phyloP scores from a whole-genome alignment of 2,797 vertebrate species.

The Acanthurus leucopareius region DNA sequence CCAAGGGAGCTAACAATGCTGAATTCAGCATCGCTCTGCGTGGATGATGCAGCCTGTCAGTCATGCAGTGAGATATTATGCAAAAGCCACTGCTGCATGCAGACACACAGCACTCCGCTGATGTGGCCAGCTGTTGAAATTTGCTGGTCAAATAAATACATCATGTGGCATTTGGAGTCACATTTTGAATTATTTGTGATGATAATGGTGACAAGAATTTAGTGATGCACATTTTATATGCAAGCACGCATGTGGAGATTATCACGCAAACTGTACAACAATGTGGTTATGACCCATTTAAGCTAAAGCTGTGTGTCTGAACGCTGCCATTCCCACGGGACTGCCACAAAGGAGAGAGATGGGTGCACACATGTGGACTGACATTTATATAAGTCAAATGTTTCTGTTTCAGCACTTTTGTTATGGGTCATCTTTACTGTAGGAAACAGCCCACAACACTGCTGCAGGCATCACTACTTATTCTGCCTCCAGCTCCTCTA shows the following conservation, averaged over 20 bases:
- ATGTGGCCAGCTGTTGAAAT: slow-evolving; percentile 44
- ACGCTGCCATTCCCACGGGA: slow-evolving; percentile 1
- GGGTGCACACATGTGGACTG: not conserved
- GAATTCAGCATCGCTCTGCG: slow-evolving; percentile 34
- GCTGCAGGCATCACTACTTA: slow-evolving; percentile 53
- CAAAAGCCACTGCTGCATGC: slow-evolving; percentile 13
- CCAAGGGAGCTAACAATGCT: slow-evolving; percentile 29
- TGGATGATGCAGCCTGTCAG: slow-evolving; percentile 19
- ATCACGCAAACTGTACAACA: not conserved
- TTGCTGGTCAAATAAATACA: slow-evolving; percentile 23
- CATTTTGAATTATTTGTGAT: slow-evolving; percentile 16
- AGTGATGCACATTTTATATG: not conserved
- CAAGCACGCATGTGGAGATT: not conserved
- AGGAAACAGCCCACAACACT: slow-evolving; percentile 36
- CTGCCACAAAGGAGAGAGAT: not conserved
- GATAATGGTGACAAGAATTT: not conserved
- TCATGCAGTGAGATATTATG: slow-evolving; percentile 27
- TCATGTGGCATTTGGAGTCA: not conserved
- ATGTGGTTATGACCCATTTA: slow-evolving; percentile 23
- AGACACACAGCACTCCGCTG: slow-evolving; percentile 14
- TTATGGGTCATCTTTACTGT: slow-evolving; percentile 19
- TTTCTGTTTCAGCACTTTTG: slow-evolving; percentile 18
- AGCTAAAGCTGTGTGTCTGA: slow-evolving; percentile 1
- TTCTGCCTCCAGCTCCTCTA: slow-evolving; percentile 52
- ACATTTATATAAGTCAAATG: not conserved